Base-by-base conservation (phyloP, 2,797 vertebrate species). In the Gastrophryne carolinensis region DNA sequence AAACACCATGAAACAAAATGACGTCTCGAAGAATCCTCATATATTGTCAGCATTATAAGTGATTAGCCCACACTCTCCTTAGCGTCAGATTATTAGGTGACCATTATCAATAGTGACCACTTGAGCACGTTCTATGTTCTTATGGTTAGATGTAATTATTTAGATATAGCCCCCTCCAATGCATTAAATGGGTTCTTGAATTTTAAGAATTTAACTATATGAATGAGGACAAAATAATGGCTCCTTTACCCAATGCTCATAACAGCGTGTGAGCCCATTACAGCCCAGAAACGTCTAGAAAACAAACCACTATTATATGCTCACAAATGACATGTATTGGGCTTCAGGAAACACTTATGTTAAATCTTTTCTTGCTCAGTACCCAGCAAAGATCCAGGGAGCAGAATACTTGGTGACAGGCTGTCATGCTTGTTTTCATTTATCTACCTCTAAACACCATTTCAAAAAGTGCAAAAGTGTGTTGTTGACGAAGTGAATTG, bases 381-480 rank as follows among this genome's bases (percentile, higher is more conserved):
- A 73, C 84, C 84, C 83, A 80, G 79, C 29, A 81, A 89, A 89
- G 86, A 86, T 84, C 83, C 79, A 80, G 83, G 88, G 83, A 89
- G 83, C 86, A 86, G 88, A 81, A 87, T 90, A 91, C 88, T 89
- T 87, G 84, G 84, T 93, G 93, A 90, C 93, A 87, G 87, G 84
- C 90, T 93, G 94, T 96, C 95, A 86, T 88, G 87, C 93, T 88
- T 84, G 89, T 91, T 95, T 86, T 91, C 88, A 92, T 94, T 93
- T 94, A 94, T 95, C 92, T 92, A 92, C 86, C 93, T 95, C 92
- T 85, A 90, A 92, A 94, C 93, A 90, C 86, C 88, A 87, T 91
- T 91, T 91, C 90, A 86, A 92, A 94, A 93, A 98, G 96, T 98
- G 97, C 95, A 97, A 97, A 98, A 97, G 92, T 95, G 93, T 98